Evolutionary conservation across 2,113 vertebrate species (phyloP).

Genomic region (Saccopteryx bilineata): DNA sequence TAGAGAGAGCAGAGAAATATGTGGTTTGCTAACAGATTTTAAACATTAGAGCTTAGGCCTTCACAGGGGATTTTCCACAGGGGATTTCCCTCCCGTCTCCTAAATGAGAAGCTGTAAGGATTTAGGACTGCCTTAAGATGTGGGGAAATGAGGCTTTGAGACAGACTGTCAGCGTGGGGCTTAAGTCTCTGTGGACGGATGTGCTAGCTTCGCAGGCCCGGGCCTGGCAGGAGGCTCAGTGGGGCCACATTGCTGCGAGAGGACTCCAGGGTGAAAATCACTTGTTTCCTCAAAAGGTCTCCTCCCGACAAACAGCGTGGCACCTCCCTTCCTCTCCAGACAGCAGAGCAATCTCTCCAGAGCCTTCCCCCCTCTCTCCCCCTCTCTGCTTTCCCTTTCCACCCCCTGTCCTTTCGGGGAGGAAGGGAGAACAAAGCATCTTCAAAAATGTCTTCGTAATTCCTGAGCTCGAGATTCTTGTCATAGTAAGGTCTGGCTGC

Average conservation of each 20-base stretch:
- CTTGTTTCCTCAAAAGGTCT: neutral
- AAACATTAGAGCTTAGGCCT: slow-evolving; percentile 54
- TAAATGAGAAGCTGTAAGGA: slow-evolving; percentile 58
- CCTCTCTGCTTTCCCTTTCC: neutral
- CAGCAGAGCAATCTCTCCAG: neutral
- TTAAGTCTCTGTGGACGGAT: neutral
- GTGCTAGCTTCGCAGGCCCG: neutral
- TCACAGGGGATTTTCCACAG: slow-evolving; percentile 64
- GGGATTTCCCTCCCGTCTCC: neutral
- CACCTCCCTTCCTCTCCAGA: neutral
- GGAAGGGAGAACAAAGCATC: slow-evolving; percentile 27
- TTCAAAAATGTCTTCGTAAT: neutral
- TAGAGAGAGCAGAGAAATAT: neutral
- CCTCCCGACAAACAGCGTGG: neutral
- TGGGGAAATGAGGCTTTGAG: slow-evolving; percentile 42
- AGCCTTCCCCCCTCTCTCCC: neutral
- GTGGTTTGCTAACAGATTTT: slow-evolving; percentile 61
- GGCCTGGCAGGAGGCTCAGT: neutral
- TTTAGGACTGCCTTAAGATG: slow-evolving; percentile 34
- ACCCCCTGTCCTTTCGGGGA: neutral
- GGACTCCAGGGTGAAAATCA: neutral
- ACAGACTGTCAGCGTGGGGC: slow-evolving; percentile 5
- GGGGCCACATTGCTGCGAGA: neutral
- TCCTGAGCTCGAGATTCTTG: neutral
- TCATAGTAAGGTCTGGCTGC: neutral